Base-by-base conservation (phyloP, 2,888 invertebrate genomes). In the Gymnosoma rotundatum region DNA sequence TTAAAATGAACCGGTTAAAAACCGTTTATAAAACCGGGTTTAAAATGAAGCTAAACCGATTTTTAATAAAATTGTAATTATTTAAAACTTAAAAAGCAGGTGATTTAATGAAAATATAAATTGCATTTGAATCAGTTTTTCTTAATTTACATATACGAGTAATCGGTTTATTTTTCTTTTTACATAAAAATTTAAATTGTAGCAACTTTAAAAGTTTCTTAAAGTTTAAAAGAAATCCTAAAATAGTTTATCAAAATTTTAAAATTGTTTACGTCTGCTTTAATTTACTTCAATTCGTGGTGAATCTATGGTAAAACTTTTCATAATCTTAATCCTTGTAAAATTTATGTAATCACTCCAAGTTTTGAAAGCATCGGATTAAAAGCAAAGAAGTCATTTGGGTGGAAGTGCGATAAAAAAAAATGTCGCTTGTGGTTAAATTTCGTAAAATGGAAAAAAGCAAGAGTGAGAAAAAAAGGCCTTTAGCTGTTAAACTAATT, bases 361-460 rank as follows among this genome's bases (percentile, higher is more conserved):
- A 32, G 10, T 9, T 61, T 6, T 61, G 3, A 48, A 25, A 16
- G n/a, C 48, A 58, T 67, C 48, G 58, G 50, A 18, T 58, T 50
- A 36, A 45, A 52, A 42, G 25, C 14, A 60, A 75, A 76, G 18
- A 61, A 60, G 6, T 60, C 84, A 81, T 76, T 75, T 75, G 67
- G 74, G 88, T 89, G 88, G 89, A 90, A 90, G 88, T 90, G 89
- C 90, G 90, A 90, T 90, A 90, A 90, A 89, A 90, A 90, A 89
- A 90, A 90, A 90, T 88, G 87, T 88, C 86, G 83, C 85, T 78
- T 82, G 86, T 74, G 75, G 52, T 72, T 74, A 42, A 67, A 67
- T 67, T 67, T 66, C 58, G 50, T n/a, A 61, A 36, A 56, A 48
- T 48, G 5, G 38, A 50, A 61, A 45, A 10, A 20, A 0, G n/a